A percentile compares a stretch with the other conserved stretches of the same genome.
Evolutionary conservation across 2,113 vertebrate genomes (phyloP).

Genomic region (Anguilla japonica): DNA sequence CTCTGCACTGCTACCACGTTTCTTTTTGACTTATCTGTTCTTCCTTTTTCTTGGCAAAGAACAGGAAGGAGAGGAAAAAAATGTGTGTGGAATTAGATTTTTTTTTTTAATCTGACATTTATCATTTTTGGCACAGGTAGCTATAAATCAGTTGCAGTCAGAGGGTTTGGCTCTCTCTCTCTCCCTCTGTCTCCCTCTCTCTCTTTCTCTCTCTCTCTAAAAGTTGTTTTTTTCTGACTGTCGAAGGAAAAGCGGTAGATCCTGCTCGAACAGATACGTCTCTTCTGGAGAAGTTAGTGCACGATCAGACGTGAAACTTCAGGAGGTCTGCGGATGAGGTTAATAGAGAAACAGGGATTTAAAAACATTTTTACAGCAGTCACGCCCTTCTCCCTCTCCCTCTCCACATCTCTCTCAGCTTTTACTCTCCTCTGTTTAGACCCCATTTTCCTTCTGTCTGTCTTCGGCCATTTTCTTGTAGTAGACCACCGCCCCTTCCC

Average conservation of each 20-base stretch:
- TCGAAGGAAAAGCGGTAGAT: not conserved
- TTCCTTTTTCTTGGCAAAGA: not conserved
- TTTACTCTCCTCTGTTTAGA: not conserved
- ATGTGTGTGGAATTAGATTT: not conserved
- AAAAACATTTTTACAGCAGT: not conserved
- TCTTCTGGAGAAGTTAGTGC: not conserved
- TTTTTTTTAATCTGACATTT: not conserved
- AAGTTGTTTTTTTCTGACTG: not conserved
- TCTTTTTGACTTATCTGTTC: not conserved
- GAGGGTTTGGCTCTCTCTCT: not conserved
- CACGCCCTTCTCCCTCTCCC: not conserved
- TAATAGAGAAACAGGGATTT: not conserved
- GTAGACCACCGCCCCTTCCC: not conserved
- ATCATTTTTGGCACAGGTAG: not conserved
- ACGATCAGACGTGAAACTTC: not conserved
- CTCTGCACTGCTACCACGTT: not conserved
- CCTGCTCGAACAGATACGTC: not conserved
- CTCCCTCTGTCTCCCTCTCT: not conserved
- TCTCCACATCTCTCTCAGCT: not conserved
- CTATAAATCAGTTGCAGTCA: not conserved
- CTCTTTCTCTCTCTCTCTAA: not conserved
- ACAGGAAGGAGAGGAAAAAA: not conserved
- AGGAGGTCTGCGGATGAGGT: not conserved
- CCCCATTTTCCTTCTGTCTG: not conserved
- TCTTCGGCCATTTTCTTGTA: not conserved